These are phyloP conservation scores for Caenorhabditis inopinata DNA, from an alignment of 1,140 invertebrate species.

Conservation along the genomic window DNA sequence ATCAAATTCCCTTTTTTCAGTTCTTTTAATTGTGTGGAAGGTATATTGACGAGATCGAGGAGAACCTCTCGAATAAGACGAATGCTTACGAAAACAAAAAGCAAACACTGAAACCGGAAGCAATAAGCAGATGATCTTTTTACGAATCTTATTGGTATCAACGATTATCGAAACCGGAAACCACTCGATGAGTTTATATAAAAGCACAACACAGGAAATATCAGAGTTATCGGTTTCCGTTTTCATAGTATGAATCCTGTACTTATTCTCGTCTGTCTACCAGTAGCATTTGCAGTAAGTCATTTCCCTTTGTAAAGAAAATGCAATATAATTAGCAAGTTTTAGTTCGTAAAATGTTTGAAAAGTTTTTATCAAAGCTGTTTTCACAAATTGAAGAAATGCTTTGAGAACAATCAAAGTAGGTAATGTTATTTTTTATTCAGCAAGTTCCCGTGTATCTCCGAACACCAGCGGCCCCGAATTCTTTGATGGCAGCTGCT, in stretches of 20 bases:
- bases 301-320: not conserved
- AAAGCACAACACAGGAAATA: not conserved
- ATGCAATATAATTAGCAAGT: no score
- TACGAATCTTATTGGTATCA: constrained; percentile 20
- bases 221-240: not conserved
- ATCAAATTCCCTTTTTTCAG: not conserved
- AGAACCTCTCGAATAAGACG: constrained; percentile 4
- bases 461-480: not conserved
- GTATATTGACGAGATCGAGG: not conserved
- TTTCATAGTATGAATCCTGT: not conserved
- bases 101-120: not conserved
- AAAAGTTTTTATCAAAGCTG: no score
- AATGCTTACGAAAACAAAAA: constrained; percentile 14
- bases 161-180: constrained; percentile 19
- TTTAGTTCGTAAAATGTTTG: no score
- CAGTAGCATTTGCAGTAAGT: not conserved
- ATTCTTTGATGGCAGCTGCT: not conserved
- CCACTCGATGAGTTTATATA: not conserved
- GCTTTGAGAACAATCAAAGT: no score
- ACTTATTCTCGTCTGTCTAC: not conserved
- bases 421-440: no score
- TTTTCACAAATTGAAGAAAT: no score
- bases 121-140: constrained; percentile 19
- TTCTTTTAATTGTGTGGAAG: not conserved
- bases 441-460: constrained; percentile 15